Conservation (phyloP, 2,113 vertebrate species). For the Pseudopodoces humilis region DNA sequence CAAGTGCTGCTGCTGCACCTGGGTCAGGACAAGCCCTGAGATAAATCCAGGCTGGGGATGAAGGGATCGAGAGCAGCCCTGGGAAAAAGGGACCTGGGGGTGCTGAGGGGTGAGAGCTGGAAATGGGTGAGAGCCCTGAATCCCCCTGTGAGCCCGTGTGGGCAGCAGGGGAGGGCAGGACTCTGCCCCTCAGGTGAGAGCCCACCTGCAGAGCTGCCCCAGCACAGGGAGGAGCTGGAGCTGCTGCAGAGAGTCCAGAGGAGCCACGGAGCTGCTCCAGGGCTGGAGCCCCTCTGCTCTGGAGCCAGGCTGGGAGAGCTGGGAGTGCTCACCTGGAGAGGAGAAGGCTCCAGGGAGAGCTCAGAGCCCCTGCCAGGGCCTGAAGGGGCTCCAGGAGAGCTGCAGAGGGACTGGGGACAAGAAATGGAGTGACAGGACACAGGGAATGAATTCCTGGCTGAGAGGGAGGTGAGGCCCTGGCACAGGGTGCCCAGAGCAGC, state of each 20-base stretch:
- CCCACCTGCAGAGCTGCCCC: not conserved
- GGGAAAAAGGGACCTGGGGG: not conserved
- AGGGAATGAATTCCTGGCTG: not conserved
- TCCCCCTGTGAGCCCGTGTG: rapidly evolving
- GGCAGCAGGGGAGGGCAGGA: not conserved
- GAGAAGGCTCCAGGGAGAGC: not conserved
- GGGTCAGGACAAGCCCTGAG: not conserved
- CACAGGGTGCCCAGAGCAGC: not conserved
- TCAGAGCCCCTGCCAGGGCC: not conserved
- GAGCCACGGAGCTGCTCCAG: rapidly evolving
- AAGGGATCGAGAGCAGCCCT: not conserved
- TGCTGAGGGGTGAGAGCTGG: not conserved
- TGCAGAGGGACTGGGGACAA: not conserved
- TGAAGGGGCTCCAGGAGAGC: not conserved
- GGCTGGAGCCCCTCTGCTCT: not conserved
- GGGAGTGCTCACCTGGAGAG: not conserved
- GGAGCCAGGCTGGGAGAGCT: not conserved
- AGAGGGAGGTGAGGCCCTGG: rapidly evolving
- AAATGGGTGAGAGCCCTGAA: too few relatives aligned
- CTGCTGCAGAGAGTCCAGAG: not conserved
- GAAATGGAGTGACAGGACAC: not conserved
- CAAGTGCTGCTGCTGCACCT: not conserved
- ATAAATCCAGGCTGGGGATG: not conserved
- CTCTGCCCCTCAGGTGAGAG: not conserved
- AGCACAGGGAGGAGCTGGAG: not conserved